Evolutionary conservation across 2,888 invertebrate species (phyloP).

Genomic region (Dorcus parallelipipedus): DNA sequence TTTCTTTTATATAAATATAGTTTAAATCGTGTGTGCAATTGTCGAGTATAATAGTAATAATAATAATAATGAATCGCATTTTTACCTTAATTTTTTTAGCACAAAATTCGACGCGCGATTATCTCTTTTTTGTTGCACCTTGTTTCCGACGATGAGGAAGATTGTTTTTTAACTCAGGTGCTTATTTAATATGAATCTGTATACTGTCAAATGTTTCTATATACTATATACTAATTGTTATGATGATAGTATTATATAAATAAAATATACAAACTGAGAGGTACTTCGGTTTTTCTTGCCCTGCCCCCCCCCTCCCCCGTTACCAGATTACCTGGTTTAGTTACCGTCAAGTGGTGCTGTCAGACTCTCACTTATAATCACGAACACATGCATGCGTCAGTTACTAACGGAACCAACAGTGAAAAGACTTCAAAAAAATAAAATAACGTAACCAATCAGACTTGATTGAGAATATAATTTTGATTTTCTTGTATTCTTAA

Average conservation of each 20-base stretch:
- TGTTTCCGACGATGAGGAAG: not conserved
- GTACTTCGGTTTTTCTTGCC: too few species aligned
- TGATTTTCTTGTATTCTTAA: too few species aligned
- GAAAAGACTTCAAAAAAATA: too few species aligned
- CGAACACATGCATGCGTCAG: too few species aligned
- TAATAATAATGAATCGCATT: not conserved
- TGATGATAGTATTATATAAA: conserved; percentile 13
- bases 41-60: not conserved
- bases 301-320: too few species aligned
- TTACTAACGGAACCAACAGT: too few species aligned
- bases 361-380: too few species aligned
- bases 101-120: conserved; percentile 4
- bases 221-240: conserved; percentile 19
- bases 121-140: conserved; percentile 2
- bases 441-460: too few species aligned
- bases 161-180: conserved; percentile 14
- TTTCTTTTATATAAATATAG: not conserved
- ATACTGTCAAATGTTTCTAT: conserved; percentile 20
- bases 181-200: conserved; percentile 17
- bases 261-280: conserved; percentile 4
- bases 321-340: too few species aligned
- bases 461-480: too few species aligned
- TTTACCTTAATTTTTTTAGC: not conserved
- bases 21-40: conserved; percentile 7
- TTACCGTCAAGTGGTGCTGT: too few species aligned